Evolutionary conservation across 37 sponge, comb jelly and placozoan species (phyloP).

Genomic region (Spongia lamella): DNA sequence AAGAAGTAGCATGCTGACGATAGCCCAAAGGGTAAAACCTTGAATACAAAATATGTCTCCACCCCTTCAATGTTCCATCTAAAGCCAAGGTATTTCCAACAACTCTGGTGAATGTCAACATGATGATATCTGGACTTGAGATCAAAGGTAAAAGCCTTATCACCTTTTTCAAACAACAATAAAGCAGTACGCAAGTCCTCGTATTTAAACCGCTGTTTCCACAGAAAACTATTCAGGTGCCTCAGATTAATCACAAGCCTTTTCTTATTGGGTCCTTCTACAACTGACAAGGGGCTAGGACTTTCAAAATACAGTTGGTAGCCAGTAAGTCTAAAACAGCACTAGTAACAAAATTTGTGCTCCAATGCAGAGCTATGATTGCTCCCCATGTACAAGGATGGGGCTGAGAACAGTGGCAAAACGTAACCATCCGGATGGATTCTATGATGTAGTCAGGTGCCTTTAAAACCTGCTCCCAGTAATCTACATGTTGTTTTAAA

Average conservation of each 20-base stretch:
- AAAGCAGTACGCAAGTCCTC: constrained; percentile 21
- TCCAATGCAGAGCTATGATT: constrained; percentile 6
- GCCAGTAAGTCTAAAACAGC: too few relatives aligned
- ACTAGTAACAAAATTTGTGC: too few relatives aligned
- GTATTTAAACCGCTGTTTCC: constrained; percentile 10
- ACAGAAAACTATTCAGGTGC: constrained; percentile 9
- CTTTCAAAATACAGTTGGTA: too few relatives aligned
- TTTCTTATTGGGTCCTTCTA: constrained; percentile 3
- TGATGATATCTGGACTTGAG: constrained; percentile 18
- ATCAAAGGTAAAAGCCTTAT: constrained; percentile 22
- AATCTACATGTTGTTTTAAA: too few relatives aligned
- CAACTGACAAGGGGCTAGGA: constrained; percentile 20
- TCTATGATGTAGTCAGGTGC: constrained; percentile 7
- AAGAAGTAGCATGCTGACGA: constrained; percentile 6
- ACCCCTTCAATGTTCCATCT: too few relatives aligned
- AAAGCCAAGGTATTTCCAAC: constrained; percentile 21
- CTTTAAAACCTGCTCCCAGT: constrained; percentile 2
- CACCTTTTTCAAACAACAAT: constrained; percentile 17
- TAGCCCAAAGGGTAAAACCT: constrained; percentile 25
- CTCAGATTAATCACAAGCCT: constrained; percentile 14
- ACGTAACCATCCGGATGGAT: constrained; percentile 10
- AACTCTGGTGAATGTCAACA: constrained; percentile 1
- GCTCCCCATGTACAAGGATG: neutral
- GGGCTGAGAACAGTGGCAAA: neutral
- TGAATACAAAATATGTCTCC: too few relatives aligned